Evolutionary conservation across 1,140 invertebrate species (phyloP).

Genomic region (Drosophila sp.): DNA sequence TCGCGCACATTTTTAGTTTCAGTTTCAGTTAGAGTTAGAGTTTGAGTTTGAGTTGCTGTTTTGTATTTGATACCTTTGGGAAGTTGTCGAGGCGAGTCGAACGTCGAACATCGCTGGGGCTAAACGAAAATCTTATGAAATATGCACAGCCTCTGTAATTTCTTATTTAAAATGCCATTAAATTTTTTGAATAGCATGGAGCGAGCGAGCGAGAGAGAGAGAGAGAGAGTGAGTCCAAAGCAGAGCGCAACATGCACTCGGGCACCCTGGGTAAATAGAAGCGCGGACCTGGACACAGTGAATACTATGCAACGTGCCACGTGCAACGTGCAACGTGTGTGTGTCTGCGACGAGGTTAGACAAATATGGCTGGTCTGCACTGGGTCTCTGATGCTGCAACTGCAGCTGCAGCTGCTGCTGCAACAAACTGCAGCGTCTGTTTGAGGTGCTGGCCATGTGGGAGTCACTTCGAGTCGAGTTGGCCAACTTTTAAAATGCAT

Average conservation of each 20-base stretch:
- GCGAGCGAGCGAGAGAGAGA: conserved; percentile 12
- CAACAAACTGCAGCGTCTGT: conserved; percentile 68
- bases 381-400: conserved; percentile 32
- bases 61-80: conserved; percentile 81
- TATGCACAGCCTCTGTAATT: conserved; percentile 84
- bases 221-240: conserved; percentile 52
- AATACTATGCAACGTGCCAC: conserved; percentile 21
- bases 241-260: conserved; percentile 78
- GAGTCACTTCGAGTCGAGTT: conserved; percentile 49
- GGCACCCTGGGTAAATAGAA: conserved; percentile 74
- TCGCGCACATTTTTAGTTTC: conserved; percentile 56
- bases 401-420: not conserved
- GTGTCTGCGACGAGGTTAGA: conserved; percentile 72
- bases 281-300: conserved; percentile 48
- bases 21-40: conserved; percentile 33
- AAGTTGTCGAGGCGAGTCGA: conserved; percentile 43
- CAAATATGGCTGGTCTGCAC: conserved; percentile 76
- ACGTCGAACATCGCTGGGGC: conserved; percentile 60
- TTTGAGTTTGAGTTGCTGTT: conserved; percentile 52
- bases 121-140: conserved; percentile 83
- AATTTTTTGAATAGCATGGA: conserved; percentile 85
- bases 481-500: conserved; percentile 79
- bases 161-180: conserved; percentile 85
- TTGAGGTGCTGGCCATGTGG: conserved; percentile 77
- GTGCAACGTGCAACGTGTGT: conserved; percentile 44